phyloP scores from a whole-genome alignment of 2,797 vertebrate genomes.

The Sarcoramphus papa region DNA sequence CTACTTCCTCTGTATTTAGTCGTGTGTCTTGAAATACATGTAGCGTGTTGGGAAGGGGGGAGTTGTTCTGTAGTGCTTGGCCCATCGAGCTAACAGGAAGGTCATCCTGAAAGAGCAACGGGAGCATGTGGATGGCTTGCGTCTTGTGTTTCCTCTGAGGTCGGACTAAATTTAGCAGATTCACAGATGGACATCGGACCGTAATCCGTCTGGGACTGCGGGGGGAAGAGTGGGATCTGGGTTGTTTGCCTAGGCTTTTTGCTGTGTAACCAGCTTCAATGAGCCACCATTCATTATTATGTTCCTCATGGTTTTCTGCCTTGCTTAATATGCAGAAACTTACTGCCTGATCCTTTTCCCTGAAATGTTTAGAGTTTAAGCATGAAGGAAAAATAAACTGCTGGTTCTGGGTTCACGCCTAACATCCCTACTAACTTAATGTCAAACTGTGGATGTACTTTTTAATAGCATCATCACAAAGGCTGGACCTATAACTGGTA shows the following conservation, averaged over 20 bases:
- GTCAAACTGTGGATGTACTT: neutral
- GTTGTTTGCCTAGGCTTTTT: neutral
- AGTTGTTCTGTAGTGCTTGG: neutral
- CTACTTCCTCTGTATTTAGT: constrained; percentile 6
- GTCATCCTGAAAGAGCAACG: neutral
- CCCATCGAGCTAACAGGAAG: constrained; percentile 23
- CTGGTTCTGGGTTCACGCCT: neutral
- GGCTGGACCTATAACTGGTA: neutral
- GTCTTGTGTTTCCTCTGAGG: constrained; percentile 35
- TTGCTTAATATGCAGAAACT: neutral
- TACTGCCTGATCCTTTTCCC: neutral
- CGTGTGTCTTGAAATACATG: neutral
- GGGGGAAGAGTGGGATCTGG: neutral
- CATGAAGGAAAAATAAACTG: neutral
- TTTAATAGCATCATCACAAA: neutral
- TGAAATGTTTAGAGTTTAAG: neutral
- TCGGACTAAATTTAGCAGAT: constrained; percentile 54
- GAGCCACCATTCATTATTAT: neutral
- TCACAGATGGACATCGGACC: neutral
- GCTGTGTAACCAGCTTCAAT: neutral
- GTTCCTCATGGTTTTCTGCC: neutral
- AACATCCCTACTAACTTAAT: neutral
- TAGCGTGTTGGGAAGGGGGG: neutral
- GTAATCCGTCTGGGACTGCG: neutral
- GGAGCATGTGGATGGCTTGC: constrained; percentile 5